Conservation (phyloP, 1,140 invertebrate genomes). For the Ceratitis capitata region DNA sequence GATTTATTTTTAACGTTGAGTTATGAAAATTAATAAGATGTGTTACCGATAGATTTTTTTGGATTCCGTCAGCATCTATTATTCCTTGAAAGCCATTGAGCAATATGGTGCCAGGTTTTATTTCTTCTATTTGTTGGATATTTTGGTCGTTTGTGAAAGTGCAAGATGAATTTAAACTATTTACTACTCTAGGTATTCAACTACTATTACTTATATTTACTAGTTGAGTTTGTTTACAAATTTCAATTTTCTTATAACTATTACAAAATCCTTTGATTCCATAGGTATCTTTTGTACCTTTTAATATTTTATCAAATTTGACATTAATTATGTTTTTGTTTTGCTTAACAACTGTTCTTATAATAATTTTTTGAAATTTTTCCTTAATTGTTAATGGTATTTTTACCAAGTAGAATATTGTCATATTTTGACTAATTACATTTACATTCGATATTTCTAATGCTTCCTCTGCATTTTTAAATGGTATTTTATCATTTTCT, state of each 20-base stretch:
- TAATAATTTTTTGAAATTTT: neutral
- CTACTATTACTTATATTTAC: neutral
- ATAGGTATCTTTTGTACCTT: too few relatives aligned
- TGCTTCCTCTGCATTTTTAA: neutral
- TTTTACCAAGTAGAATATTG: neutral
- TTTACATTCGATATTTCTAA: neutral
- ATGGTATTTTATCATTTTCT: neutral
- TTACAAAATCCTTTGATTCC: neutral
- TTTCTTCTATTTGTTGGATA: neutral
- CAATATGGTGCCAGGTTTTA: neutral
- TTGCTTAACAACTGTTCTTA: neutral
- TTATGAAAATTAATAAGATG: neutral
- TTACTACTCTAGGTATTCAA: neutral
- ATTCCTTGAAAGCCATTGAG: neutral
- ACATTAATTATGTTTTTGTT: neutral
- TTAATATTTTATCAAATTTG: too few relatives aligned
- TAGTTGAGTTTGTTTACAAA: neutral
- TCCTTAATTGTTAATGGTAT: neutral
- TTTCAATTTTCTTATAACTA: neutral
- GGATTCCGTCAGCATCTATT: neutral
- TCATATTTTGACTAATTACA: neutral
- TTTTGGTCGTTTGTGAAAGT: neutral
- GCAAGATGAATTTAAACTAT: neutral
- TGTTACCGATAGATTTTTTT: neutral
- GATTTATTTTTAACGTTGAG: neutral